Evolutionary conservation across 2,888 invertebrate genomes (phyloP).

Genomic region (Ichneumoninae sp.): DNA sequence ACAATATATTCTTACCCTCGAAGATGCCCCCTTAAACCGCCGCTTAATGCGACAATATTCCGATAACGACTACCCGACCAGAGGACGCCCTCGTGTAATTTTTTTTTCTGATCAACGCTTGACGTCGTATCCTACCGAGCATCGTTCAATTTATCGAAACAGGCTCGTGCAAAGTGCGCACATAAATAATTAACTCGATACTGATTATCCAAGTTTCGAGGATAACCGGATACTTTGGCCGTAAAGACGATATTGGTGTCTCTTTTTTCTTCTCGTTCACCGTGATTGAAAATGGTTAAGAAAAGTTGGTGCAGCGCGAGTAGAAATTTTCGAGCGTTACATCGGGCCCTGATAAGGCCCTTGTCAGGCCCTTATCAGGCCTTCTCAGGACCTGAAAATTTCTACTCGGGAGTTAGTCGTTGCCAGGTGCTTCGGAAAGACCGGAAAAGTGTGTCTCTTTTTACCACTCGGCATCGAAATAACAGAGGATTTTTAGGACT

Average conservation of each 20-base stretch:
- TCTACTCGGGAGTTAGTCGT: no score
- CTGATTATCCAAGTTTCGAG: background rate
- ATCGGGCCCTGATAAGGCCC: no score
- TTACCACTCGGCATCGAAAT: background rate
- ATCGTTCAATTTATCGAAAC: constrained; percentile 14
- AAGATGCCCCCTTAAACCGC: background rate
- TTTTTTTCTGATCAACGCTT: background rate
- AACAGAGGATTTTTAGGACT: background rate
- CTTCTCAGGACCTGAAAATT: no score
- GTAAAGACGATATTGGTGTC: background rate
- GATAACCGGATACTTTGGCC: background rate
- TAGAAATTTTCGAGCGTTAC: no score
- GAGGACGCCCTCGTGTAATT: background rate
- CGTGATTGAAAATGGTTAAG: background rate
- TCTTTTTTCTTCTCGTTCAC: background rate
- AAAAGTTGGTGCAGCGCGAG: background rate
- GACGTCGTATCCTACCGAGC: background rate
- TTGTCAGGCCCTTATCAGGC: no score
- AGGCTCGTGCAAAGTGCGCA: background rate
- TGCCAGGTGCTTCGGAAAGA: no score
- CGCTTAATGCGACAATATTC: background rate
- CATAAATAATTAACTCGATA: constrained; percentile 17
- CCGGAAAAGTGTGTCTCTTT: background rate
- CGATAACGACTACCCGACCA: background rate
- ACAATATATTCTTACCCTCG: constrained; percentile 26